These are phyloP conservation scores for Atherinomorus stipes DNA, from an alignment of 2,113 vertebrate genomes.

Conservation along the genomic window DNA sequence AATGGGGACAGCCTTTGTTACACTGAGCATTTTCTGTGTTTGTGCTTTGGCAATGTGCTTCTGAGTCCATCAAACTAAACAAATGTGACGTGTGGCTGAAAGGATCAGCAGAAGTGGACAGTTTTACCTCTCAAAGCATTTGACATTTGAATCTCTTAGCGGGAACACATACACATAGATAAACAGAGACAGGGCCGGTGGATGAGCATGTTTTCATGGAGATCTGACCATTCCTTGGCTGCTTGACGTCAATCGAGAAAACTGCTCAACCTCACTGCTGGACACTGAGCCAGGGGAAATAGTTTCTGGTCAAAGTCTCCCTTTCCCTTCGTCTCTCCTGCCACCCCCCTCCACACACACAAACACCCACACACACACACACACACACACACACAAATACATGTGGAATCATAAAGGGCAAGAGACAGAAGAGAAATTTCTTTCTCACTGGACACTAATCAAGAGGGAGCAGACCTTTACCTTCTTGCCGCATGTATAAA, in stretches of 20 bases:
- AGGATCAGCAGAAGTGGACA: slow-evolving; percentile 30
- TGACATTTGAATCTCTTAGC: slow-evolving; percentile 47
- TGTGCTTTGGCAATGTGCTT: neutral
- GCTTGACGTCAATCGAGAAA: slow-evolving; percentile 65
- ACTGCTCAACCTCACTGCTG: slow-evolving; percentile 61
- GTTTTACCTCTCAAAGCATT: slow-evolving; percentile 47
- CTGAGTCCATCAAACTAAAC: slow-evolving; percentile 10
- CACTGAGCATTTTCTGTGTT: neutral
- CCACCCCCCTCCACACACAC: neutral
- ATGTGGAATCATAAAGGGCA: slow-evolving; percentile 20
- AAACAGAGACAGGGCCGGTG: neutral
- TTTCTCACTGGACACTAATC: slow-evolving; percentile 56
- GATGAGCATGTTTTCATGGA: slow-evolving; percentile 54
- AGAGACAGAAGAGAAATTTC: slow-evolving; percentile 36
- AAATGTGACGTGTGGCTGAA: slow-evolving; percentile 28
- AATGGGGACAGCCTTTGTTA: neutral
- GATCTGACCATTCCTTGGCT: slow-evolving; percentile 50
- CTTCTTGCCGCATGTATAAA: slow-evolving; percentile 46
- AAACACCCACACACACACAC: neutral
- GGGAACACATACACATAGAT: neutral
- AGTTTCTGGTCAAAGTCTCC: slow-evolving; percentile 62
- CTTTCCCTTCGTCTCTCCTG: neutral
- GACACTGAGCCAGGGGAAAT: slow-evolving; percentile 59
- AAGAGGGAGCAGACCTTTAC: slow-evolving; percentile 55
- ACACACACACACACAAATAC: neutral